Evolutionary conservation across 2,797 vertebrate species (phyloP).

Genomic region (Anguilla megastoma): DNA sequence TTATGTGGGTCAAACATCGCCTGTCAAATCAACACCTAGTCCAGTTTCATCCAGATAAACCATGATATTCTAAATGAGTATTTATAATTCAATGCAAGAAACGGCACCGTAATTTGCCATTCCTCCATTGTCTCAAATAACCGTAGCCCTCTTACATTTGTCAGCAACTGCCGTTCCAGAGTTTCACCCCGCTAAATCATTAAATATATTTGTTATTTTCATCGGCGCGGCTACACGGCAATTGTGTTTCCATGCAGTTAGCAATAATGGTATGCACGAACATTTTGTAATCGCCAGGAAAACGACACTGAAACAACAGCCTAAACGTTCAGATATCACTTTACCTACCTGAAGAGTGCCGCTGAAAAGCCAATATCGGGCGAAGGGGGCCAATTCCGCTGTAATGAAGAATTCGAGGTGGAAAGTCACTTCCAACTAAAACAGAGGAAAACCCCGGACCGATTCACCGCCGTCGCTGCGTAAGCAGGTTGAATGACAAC

Average conservation of each 20-base stretch:
- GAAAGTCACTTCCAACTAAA: conserved; percentile 34
- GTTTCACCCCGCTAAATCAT: background rate
- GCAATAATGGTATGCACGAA: conserved; percentile 1
- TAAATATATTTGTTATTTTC: background rate
- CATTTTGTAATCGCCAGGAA: background rate
- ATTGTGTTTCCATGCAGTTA: conserved; percentile 1
- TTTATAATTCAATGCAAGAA: conserved; percentile 15
- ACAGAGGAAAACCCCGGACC: conserved; percentile 66
- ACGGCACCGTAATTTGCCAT: conserved; percentile 14
- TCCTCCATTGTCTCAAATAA: conserved; percentile 28
- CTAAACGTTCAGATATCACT: background rate
- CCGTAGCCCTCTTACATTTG: conserved; percentile 13
- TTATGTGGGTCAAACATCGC: conserved; percentile 34
- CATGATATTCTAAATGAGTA: conserved; percentile 13
- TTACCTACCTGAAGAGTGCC: conserved; percentile 69
- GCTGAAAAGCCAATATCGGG: conserved; percentile 63
- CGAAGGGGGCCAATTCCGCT: conserved; percentile 74
- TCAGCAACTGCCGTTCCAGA: background rate
- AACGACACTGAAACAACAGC: background rate
- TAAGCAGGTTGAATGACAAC: conserved; percentile 34
- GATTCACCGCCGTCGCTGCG: conserved; percentile 49
- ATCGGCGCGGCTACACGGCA: background rate
- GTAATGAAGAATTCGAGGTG: conserved; percentile 10
- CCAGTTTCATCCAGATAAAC: conserved; percentile 16
- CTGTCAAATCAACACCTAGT: conserved; percentile 26